Conservation (phyloP, 2,113 vertebrate genomes). For the Ondatra zibethicus region DNA sequence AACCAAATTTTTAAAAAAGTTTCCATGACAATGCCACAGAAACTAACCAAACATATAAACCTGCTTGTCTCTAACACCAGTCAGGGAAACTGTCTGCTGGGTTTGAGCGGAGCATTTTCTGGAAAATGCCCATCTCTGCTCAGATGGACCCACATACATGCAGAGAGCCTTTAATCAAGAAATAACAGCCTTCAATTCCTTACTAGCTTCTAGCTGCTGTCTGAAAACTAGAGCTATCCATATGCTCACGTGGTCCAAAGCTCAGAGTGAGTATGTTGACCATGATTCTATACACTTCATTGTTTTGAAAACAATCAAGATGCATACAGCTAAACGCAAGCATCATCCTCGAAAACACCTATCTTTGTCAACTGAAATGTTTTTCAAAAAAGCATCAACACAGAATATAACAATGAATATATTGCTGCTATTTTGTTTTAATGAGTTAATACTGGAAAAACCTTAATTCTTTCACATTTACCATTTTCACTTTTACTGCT, state of each 20-base stretch:
- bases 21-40: not conserved
- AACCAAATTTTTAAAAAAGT: not conserved
- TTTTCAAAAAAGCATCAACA: slow-evolving; percentile 7
- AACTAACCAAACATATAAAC: not conserved
- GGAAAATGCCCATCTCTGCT: slow-evolving; percentile 13
- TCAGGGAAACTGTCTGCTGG: not conserved
- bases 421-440: not conserved
- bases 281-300: not conserved
- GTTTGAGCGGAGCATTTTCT: not conserved
- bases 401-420: not conserved
- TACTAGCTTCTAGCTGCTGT: not conserved
- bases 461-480: not conserved
- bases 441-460: not conserved
- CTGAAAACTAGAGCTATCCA: not conserved
- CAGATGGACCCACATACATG: not conserved
- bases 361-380: not conserved
- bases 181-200: not conserved
- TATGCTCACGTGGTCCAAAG: not conserved
- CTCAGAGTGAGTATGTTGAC: not conserved
- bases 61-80: not conserved
- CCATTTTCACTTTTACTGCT: not conserved
- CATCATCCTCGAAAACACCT: not conserved
- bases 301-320: not conserved
- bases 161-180: not conserved
- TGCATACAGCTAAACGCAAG: not conserved